Evolutionary conservation across 2,888 invertebrate species (phyloP).

Genomic region (Leptopterna dolabrata): DNA sequence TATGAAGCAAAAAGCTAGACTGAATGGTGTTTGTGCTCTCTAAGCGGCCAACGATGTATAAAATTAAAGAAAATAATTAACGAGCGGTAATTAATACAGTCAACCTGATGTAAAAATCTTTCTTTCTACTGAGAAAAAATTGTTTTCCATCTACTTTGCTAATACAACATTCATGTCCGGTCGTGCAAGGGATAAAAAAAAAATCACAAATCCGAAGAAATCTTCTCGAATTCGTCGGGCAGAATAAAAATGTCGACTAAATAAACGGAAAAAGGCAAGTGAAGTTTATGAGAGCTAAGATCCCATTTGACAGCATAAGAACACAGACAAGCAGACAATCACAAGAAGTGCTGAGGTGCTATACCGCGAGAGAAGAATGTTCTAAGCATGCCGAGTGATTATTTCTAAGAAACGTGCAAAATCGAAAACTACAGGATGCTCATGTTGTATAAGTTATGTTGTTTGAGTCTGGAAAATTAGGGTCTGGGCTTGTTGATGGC

Average conservation of each 20-base stretch:
- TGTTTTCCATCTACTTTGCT: neutral
- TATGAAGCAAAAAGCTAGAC: neutral
- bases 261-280: neutral
- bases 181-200: conserved; percentile 1
- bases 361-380: neutral
- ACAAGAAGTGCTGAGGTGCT: conserved; percentile 33
- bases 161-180: conserved; percentile 12
- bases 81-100: neutral
- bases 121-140: neutral
- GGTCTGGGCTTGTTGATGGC: no score
- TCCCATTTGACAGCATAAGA: conserved; percentile 24
- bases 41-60: neutral
- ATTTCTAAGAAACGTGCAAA: neutral
- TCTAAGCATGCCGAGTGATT: neutral
- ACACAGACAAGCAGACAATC: conserved; percentile 44
- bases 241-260: neutral
- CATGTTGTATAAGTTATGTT: neutral
- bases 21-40: neutral
- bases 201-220: neutral
- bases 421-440: neutral
- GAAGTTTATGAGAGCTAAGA: conserved; percentile 45
- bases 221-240: neutral
- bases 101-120: no score
- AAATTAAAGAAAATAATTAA: neutral
- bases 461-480: no score